Evolutionary conservation across 2,888 invertebrate species (phyloP).

Genomic region (Strigamia transsilvanica): DNA sequence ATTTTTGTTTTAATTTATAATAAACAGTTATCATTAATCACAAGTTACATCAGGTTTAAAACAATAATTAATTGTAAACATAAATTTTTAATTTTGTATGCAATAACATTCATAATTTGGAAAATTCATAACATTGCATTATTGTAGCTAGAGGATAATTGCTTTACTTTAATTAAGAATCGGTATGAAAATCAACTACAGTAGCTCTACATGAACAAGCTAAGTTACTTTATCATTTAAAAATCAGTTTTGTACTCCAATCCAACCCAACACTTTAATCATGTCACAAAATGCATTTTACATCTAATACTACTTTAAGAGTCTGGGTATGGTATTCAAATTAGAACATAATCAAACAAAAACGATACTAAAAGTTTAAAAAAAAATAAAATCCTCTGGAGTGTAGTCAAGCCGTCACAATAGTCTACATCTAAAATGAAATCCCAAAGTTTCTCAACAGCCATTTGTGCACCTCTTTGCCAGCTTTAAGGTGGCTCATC

Average conservation of each 20-base stretch:
- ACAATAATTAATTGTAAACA: background rate
- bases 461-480: conserved; percentile 27
- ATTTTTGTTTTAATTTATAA: too few relatives aligned
- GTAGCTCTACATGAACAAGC: too few relatives aligned
- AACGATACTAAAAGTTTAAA: background rate
- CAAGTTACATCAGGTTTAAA: background rate
- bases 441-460: conserved; percentile 42
- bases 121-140: too few relatives aligned
- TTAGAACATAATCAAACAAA: background rate
- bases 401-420: background rate
- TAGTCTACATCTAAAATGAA: conserved; percentile 26
- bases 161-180: too few relatives aligned
- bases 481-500: conserved; percentile 11
- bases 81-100: background rate
- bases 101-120: too few relatives aligned
- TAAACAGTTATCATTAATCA: too few relatives aligned
- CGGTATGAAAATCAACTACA: too few relatives aligned
- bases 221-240: too few relatives aligned
- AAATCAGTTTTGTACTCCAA: too few relatives aligned
- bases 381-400: background rate
- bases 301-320: background rate
- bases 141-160: too few relatives aligned
- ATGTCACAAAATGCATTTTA: too few relatives aligned
- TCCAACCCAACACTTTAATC: too few relatives aligned
- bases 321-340: background rate